Percentiles rank a stretch among this genome's conserved stretches.
Evolutionary conservation across 2,888 invertebrate genomes (phyloP).

Genomic region (Acleris emargana): DNA sequence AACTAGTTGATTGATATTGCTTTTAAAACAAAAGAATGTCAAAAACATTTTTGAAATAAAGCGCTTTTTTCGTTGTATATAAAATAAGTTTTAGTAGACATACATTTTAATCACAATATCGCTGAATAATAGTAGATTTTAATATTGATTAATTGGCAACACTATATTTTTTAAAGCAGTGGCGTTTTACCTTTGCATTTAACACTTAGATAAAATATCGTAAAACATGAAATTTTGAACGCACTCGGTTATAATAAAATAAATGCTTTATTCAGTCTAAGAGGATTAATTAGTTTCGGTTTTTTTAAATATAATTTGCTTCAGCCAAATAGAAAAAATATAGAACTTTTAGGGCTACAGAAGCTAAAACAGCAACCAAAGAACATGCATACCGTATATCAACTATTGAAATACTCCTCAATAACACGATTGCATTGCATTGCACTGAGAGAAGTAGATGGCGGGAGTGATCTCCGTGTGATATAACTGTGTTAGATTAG

Average conservation of each 20-base stretch:
- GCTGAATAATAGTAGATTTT: too few species aligned
- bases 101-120: too few species aligned
- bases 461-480: constrained; percentile 83
- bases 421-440: constrained; percentile 31
- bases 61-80: constrained; percentile 42
- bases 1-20: constrained; percentile 33
- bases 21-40: constrained; percentile 49
- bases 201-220: too few species aligned
- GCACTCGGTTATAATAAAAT: too few species aligned
- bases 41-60: constrained; percentile 51
- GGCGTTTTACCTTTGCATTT: too few species aligned
- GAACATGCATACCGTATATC: background rate
- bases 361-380: too few species aligned
- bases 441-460: constrained; percentile 68
- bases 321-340: background rate
- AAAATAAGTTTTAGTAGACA: background rate
- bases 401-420: constrained; percentile 19
- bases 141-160: background rate
- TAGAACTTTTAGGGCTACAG: constrained; percentile 44
- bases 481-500: constrained; percentile 82
- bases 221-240: too few species aligned
- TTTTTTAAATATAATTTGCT: background rate
- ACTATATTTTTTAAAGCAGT: background rate
- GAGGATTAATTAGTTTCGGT: too few species aligned
- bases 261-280: too few species aligned